Evolutionary conservation across 2,797 vertebrate species (phyloP).

Genomic region (Gallinago nigripennis): DNA sequence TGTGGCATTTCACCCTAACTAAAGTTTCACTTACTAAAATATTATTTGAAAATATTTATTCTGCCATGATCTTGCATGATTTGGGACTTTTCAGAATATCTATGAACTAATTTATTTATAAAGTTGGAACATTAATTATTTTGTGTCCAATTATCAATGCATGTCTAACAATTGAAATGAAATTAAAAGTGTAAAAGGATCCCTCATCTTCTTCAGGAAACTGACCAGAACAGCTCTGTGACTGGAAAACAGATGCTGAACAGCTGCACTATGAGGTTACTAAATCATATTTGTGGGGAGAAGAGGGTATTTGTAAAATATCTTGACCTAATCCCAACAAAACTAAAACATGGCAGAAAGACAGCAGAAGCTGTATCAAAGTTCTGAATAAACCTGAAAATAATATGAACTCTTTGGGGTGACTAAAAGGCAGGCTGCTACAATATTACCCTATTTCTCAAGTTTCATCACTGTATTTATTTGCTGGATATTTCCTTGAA

Average conservation of each 20-base stretch:
- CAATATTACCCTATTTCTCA: not conserved
- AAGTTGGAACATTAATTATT: constrained; percentile 69
- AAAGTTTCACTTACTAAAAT: not conserved
- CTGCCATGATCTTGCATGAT: not conserved
- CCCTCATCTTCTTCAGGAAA: constrained; percentile 48
- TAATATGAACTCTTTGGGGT: not conserved
- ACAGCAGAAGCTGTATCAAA: not conserved
- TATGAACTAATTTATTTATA: not conserved
- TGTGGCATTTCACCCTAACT: not conserved
- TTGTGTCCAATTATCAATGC: constrained; percentile 60
- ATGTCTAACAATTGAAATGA: constrained; percentile 36
- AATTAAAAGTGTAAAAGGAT: constrained; percentile 51
- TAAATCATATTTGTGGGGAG: constrained; percentile 5
- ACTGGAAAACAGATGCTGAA: constrained; percentile 36
- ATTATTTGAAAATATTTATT: not conserved
- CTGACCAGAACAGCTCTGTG: constrained; percentile 2
- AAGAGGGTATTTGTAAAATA: not conserved
- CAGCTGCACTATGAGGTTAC: constrained; percentile 23
- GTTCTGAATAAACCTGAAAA: not conserved
- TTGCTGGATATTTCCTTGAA: not conserved
- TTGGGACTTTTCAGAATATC: not conserved
- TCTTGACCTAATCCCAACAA: not conserved
- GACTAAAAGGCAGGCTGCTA: not conserved
- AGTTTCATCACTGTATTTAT: not conserved
- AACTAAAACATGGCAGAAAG: not conserved